Evolutionary conservation across 2,888 invertebrate genomes (phyloP), one percentile per base, ranked within the genome.

Genomic region (Flabesymbios commensalis): DNA sequence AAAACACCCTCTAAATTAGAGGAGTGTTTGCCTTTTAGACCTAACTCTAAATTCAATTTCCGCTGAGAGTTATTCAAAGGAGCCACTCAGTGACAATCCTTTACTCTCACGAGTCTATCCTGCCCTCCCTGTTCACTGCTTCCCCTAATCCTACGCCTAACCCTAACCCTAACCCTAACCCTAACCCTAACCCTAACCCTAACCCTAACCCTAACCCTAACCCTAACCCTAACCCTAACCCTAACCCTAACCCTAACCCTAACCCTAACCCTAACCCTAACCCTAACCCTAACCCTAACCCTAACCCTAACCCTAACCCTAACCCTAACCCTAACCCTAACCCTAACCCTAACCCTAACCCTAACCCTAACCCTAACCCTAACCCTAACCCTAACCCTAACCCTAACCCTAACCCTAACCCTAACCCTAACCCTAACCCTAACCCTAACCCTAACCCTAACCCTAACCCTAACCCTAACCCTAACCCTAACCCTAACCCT

Each of bases 151-250:
- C 42, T 39, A 53, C 41, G 41, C 53, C 53, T 39, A 53, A 53
- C 51, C 59, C 59, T 52, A 52, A 59, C 51, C 59, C 51, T 52
- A 52, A 59, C 59, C 56, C 59, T 59, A 59, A 59, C 59, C 59
- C 59, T 60, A 60, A 67, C 63, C 65, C 65, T 60, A 57, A 68
- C 63, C 65, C 69, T 65, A 65, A 67, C 61, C 67, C 61, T 63
- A 67, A 65, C 65, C 67, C 67, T 67, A 65, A 67, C 65, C 63
- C 69, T 65, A 59, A 65, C 65, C 59, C 59, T 61, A 69, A 58
- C 61, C 67, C 64, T 59, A 62, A 59, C 62, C 67, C 60, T 57
- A 64, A 57, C 61, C 54, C 41, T 42, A 45, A 43, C 64, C 57
- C 52, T 49, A 64, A 55, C 63, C 60, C 56, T 55, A 47, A 59